Conservation (phyloP, 1,140 invertebrate species). For the Meloidogyne floridensis region DNA sequence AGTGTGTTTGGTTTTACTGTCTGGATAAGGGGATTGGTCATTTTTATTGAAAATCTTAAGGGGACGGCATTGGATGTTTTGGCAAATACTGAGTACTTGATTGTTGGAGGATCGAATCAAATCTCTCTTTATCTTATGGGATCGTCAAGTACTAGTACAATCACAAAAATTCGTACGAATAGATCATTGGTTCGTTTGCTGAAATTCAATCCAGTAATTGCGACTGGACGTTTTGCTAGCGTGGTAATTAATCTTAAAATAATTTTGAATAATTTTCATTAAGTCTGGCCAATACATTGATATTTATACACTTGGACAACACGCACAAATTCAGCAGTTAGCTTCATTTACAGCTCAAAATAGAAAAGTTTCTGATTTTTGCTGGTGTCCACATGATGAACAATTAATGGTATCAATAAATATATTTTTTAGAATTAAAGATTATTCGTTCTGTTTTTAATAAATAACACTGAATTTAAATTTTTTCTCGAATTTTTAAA, state of each 20-base stretch:
- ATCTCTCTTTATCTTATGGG: slow-evolving; percentile 17
- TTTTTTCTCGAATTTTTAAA: neutral
- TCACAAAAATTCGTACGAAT: slow-evolving; percentile 27
- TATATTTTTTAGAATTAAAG: neutral
- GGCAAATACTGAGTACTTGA: slow-evolving; percentile 15
- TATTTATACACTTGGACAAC: slow-evolving; percentile 26
- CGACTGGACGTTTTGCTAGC: slow-evolving; percentile 32
- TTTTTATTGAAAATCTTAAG: neutral
- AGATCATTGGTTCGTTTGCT: slow-evolving; percentile 40
- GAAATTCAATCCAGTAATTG: slow-evolving; percentile 33
- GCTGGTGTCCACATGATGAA: slow-evolving; percentile 38
- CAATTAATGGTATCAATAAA: slow-evolving; percentile 30
- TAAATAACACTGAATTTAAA: neutral
- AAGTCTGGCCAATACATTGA: slow-evolving; percentile 34
- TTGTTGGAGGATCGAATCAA: slow-evolving; percentile 17
- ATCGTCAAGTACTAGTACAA: neutral
- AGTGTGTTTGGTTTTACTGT: too few species aligned
- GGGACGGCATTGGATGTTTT: slow-evolving; percentile 28
- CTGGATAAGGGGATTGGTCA: too few species aligned
- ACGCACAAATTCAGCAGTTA: slow-evolving; percentile 13
- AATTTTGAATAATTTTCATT: neutral
- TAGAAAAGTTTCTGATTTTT: slow-evolving; percentile 37
- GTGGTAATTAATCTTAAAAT: slow-evolving; percentile 27
- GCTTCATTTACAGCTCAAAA: slow-evolving; percentile 34
- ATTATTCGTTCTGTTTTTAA: neutral